Base-by-base conservation (phyloP, 23 tunicate genomes). In the Ascidia mentula region DNA sequence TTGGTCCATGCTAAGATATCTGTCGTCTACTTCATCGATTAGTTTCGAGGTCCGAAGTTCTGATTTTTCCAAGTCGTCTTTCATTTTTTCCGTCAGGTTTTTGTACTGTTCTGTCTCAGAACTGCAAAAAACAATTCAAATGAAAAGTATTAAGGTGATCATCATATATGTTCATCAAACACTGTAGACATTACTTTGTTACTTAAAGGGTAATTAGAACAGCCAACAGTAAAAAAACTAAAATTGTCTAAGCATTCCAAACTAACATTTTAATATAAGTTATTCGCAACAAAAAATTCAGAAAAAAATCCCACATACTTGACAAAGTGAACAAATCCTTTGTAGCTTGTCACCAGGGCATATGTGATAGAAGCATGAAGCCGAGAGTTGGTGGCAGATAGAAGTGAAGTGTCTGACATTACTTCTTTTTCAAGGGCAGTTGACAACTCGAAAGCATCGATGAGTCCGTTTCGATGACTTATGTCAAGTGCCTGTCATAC, bases 11-110 rank as follows among this genome's bases (percentile, higher is more conserved):
- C 73, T 76, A 12, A 92, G 40, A 72, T 83, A 92, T 24, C 91
- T 82, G 76, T 92, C 92, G 45, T 92, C 97, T 24, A 83, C 92
- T 45, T 92, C 97, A 8, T 82, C 97, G 24, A 87, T 34, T 6
- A 92, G 85, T 65, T 82, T 86, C 18, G 97, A 85, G 45, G 85
- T 85, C 9, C 89, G 73, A 7, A 80, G 22, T 69, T 85, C 89
- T 38, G 89, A 75, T 38, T 80, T 65, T 1, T 90, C 83, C 6
- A 90, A 45, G 37, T 85, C 86, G 35, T 89, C 95, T 46, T 72
- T 85, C 79, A 85, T 85, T 36, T 80, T 80, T 53, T 82, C 96
- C 32, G 71, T 75, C 45, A 77, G 75, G 34, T 36, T 65, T 60
- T 80, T 84, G 60, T 89, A 80, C 38, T 79, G 88, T 31, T 84